Base-by-base conservation (phyloP, 2,888 invertebrate genomes). In the Reticulitermes lucifugus region DNA sequence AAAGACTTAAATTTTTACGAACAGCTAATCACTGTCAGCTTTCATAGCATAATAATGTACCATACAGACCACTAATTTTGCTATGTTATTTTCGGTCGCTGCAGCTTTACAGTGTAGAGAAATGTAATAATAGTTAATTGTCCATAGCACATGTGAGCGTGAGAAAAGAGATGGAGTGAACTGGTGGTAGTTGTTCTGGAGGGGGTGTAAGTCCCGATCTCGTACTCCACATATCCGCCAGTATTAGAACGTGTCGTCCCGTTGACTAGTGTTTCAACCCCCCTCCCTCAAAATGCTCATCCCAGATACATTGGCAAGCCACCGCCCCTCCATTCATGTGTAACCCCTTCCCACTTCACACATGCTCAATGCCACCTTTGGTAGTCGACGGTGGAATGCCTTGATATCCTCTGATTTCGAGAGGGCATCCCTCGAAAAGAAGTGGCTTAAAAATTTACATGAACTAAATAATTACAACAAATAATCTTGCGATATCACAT, bases 71-170 rank as follows among this genome's bases (percentile, higher is more conserved):
- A 12, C 12, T 46, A 7, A 12, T 46, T 46, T 12, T 12, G 12
- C 18, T 18, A 55, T 18, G 18, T 1, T 18, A 18, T 55, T 55
- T 55, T 5, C 18, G 7, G 4, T 55, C 1, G 18, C n/a, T 65
- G n/a, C 65, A 65, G 41, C 7, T n/a, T 77, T 43, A 46, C 75
- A 75, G 75, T 18, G 75, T 75, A 75, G 75, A 21, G 29, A 25
- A 77, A 43, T 46, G 77, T 51, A 77, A 77, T 77, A 77, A 73
- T 35, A n/a, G 51, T 77, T 77, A 77, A 77, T 25, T 77, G 46
- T 77, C 41, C 43, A 46, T 77, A n/a, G 6, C 77, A 41, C 77
- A 41, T 18, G 77, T 21, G n/a, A 77, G n/a, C 0, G 35, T 14
- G 43, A 46, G 75, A 46, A 12, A 0, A 35, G 46, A 25, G 43